Conservation (phyloP, 2,797 vertebrate genomes). For the Argya squamiceps region DNA sequence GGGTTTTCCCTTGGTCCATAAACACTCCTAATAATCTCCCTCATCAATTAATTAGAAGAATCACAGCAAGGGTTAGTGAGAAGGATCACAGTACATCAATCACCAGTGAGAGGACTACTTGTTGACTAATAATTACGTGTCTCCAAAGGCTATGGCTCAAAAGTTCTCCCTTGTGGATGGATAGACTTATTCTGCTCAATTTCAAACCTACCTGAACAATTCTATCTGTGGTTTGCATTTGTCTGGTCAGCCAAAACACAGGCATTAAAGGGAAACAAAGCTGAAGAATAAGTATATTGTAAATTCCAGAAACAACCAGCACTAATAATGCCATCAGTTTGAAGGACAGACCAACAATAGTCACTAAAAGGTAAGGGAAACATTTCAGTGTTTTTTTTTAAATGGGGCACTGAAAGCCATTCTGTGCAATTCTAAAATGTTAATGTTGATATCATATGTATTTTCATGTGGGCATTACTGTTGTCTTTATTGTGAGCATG, state of each 20-base stretch:
- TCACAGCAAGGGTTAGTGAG: slow-evolving; percentile 26
- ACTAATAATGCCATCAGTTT: background rate
- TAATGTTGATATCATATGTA: background rate
- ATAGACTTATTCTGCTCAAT: background rate
- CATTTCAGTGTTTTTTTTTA: background rate
- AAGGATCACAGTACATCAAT: slow-evolving; percentile 11
- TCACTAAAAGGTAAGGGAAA: slow-evolving; percentile 56
- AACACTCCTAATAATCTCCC: background rate
- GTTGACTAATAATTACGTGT: slow-evolving; percentile 59
- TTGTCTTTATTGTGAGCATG: background rate
- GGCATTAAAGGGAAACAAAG: background rate
- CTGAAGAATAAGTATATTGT: background rate
- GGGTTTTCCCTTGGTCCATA: slow-evolving; percentile 22
- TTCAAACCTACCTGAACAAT: background rate
- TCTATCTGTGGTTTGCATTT: fast-evolving
- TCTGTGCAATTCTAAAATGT: background rate
- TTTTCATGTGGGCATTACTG: background rate
- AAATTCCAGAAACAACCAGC: background rate
- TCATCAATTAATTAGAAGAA: slow-evolving; percentile 34
- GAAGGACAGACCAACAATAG: background rate
- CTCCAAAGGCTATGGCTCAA: background rate
- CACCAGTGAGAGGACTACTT: background rate
- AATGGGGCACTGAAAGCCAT: background rate
- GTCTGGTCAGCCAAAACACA: background rate
- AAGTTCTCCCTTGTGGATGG: background rate